These are phyloP conservation scores for Xenus cinereus DNA, from an alignment of 2,113 vertebrate species.

Conservation along the genomic window DNA sequence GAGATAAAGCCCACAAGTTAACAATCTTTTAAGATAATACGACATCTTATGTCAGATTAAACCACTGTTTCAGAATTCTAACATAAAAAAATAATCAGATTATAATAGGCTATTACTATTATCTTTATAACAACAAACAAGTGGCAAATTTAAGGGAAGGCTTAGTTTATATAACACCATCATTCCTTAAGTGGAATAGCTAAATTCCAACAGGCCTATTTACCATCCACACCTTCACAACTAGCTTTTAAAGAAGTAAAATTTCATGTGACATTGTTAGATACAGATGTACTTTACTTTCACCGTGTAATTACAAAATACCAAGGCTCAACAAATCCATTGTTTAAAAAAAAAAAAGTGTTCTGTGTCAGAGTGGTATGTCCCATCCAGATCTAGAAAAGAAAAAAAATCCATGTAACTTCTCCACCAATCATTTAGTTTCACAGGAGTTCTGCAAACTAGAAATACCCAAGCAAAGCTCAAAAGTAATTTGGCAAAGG, in stretches of 20 bases:
- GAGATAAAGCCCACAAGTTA: not conserved
- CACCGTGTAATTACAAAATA: not conserved
- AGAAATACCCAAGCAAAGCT: not conserved
- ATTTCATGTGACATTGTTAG: not conserved
- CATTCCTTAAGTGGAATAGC: not conserved
- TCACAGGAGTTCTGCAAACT: not conserved
- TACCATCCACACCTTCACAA: not conserved
- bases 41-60: not conserved
- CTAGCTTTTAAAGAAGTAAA: not conserved
- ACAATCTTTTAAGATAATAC: not conserved
- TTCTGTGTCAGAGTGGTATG: not conserved
- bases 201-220: not conserved
- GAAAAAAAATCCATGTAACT: not conserved
- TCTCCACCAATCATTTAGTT: not conserved
- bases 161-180: not conserved
- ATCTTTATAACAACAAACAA: not conserved
- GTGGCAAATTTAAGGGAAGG: not conserved
- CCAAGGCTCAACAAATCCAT: not conserved
- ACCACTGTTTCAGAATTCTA: not conserved
- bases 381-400: not conserved
- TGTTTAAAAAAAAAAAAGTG: not conserved
- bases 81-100: not conserved
- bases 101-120: not conserved
- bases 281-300: not conserved
- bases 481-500: not conserved